A percentile compares a stretch with the other conserved stretches of the same genome.
phyloP scores from a whole-genome alignment of 2,797 vertebrate genomes.

The Esox masquinongy region DNA sequence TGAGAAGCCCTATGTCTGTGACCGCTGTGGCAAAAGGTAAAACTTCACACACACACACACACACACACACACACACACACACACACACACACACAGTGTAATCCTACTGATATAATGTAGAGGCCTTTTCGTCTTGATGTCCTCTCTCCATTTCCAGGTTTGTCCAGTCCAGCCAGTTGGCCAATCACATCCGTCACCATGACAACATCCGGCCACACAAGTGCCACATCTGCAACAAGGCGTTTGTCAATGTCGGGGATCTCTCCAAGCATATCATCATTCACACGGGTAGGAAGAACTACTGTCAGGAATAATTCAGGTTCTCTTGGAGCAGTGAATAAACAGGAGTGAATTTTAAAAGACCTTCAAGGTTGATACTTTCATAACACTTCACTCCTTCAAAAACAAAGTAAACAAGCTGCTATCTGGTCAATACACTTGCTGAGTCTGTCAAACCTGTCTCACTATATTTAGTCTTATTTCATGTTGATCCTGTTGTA shows the following conservation, averaged over 20 bases:
- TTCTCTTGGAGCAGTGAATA: background rate
- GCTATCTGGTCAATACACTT: too few relatives aligned
- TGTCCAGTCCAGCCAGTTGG: conserved; percentile 95
- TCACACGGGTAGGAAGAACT: conserved; percentile 83
- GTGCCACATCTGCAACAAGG: conserved; percentile 94
- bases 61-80: background rate
- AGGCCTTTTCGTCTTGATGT: background rate
- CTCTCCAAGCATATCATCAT: conserved; percentile 98
- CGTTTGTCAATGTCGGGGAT: conserved; percentile 96
- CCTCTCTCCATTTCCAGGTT: conserved; percentile 75
- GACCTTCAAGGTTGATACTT: too few relatives aligned
- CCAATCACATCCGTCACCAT: conserved; percentile 98
- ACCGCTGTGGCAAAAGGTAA: conserved; percentile 97
- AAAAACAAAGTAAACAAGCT: too few relatives aligned
- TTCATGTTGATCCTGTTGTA: too few relatives aligned
- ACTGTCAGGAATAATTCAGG: background rate
- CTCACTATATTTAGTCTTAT: too few relatives aligned
- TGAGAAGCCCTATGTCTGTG: conserved; percentile 97
- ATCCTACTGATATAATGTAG: background rate
- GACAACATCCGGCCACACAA: conserved; percentile 98
- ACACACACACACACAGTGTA: background rate
- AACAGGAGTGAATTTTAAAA: too few relatives aligned
- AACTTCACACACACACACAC: background rate
- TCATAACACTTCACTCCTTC: too few relatives aligned
- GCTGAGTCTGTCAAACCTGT: too few relatives aligned